Evolutionary conservation across 2,113 vertebrate species (phyloP).

Genomic region (Antennarius striatus): DNA sequence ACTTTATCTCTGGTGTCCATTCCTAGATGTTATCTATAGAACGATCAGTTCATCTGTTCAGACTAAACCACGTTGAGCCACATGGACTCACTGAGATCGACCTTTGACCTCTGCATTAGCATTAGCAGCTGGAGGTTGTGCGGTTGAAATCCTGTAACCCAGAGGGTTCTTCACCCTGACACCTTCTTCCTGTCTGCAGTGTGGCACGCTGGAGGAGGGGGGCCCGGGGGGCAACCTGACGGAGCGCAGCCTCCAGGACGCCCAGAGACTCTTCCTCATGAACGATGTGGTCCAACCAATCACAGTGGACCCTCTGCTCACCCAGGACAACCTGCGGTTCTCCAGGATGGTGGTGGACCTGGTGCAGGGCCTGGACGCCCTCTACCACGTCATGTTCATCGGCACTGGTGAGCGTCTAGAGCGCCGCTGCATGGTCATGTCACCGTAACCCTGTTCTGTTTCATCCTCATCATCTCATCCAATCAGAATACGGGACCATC

Average conservation of each 20-base stretch:
- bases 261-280: slow-evolving; percentile 94
- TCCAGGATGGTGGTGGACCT: slow-evolving; percentile 92
- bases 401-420: slow-evolving; percentile 84
- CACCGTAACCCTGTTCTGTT: too few relatives aligned
- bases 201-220: slow-evolving; percentile 90
- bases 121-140: too few relatives aligned
- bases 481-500: slow-evolving; percentile 90
- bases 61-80: too few relatives aligned
- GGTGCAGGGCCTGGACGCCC: slow-evolving; percentile 87
- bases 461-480: not conserved
- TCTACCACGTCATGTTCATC: slow-evolving; percentile 93
- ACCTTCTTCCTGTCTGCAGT: slow-evolving; percentile 73
- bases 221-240: slow-evolving; percentile 90
- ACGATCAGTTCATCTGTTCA: too few relatives aligned
- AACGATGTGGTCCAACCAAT: slow-evolving; percentile 91
- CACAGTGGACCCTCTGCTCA: slow-evolving; percentile 85
- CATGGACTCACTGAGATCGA: too few relatives aligned
- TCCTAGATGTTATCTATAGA: too few relatives aligned
- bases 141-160: too few relatives aligned
- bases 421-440: too few relatives aligned
- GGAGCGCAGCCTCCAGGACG: slow-evolving; percentile 93
- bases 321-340: slow-evolving; percentile 91
- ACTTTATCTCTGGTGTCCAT: too few relatives aligned
- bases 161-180: not conserved
- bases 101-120: too few relatives aligned